A percentile compares a stretch with the other conserved stretches of the same genome.
Evolutionary conservation across 2,888 invertebrate genomes (phyloP).

Genomic region (Frankliniella fusca): DNA sequence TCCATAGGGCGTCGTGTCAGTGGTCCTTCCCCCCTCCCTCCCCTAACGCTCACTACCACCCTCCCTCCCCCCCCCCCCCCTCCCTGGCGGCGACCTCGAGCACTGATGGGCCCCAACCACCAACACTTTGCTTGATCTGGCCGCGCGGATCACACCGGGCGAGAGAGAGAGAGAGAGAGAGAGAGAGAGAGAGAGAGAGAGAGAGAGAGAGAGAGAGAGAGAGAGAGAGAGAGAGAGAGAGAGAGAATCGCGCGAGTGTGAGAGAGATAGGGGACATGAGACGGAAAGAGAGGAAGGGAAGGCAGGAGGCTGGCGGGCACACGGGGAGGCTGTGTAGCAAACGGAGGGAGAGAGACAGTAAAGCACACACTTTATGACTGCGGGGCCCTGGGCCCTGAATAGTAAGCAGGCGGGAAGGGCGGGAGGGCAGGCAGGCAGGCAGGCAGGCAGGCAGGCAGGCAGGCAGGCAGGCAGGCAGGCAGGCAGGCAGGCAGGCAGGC

Average conservation of each 20-base stretch:
- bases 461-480: neutral
- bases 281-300: neutral
- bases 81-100: too few species aligned
- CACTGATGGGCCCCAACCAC: neutral
- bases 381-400: constrained; percentile 7
- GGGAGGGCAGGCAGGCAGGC: neutral
- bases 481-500: neutral
- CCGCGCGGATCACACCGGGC: neutral
- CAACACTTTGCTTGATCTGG: neutral
- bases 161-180: too few species aligned
- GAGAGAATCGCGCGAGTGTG: neutral
- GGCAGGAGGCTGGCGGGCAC: neutral
- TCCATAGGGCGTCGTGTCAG: too few species aligned
- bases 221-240: neutral
- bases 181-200: too few species aligned
- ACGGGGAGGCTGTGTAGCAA: too few species aligned
- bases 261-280: neutral
- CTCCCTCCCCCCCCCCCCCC: too few species aligned
- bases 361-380: constrained; percentile 26
- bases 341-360: neutral
- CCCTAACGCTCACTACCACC: too few species aligned
- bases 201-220: too few species aligned
- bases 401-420: neutral
- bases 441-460: too few species aligned
- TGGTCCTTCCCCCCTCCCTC: too few species aligned